These are phyloP conservation scores for Danaus chrysippus DNA, from an alignment of 2,888 invertebrate species.

Conservation along the genomic window DNA sequence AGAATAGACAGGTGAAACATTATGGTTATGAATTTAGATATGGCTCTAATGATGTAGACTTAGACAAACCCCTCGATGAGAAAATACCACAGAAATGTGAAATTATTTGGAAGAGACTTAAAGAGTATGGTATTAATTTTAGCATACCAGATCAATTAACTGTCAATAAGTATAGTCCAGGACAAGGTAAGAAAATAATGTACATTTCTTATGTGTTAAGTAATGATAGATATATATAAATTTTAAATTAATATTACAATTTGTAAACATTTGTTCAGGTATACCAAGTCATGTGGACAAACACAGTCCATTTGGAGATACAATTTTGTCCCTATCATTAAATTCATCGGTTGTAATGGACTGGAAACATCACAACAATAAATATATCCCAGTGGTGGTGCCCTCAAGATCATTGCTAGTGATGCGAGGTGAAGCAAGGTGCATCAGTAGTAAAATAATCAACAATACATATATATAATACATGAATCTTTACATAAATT, in stretches of 20 bases:
- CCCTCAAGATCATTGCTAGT: conserved; percentile 86
- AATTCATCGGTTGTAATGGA: conserved; percentile 93
- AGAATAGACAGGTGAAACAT: conserved; percentile 92
- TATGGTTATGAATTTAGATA: conserved; percentile 96
- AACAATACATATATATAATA: background rate
- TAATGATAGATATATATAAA: background rate
- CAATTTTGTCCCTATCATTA: conserved; percentile 92
- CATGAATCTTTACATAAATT: background rate
- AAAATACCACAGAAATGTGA: conserved; percentile 85
- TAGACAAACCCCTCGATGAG: conserved; percentile 80
- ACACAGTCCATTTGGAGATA: conserved; percentile 94
- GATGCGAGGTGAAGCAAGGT: conserved; percentile 88
- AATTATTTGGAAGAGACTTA: conserved; percentile 80
- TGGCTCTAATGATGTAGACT: conserved; percentile 90
- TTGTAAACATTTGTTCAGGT: conserved; percentile 71
- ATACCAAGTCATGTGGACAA: conserved; percentile 98
- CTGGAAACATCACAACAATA: conserved; percentile 83
- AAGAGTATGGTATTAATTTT: conserved; percentile 50
- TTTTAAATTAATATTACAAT: conserved; percentile 4
- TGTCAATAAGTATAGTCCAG: conserved; percentile 89
- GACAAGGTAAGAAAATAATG: conserved; percentile 82
- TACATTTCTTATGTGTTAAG: no score
- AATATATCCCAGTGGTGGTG: conserved; percentile 81
- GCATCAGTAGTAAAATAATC: background rate
- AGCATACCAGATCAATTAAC: conserved; percentile 89